Percentiles rank a stretch among this genome's conserved stretches.
Evolutionary conservation across 2,888 invertebrate species (phyloP).

Genomic region (Heliconius ismenius): DNA sequence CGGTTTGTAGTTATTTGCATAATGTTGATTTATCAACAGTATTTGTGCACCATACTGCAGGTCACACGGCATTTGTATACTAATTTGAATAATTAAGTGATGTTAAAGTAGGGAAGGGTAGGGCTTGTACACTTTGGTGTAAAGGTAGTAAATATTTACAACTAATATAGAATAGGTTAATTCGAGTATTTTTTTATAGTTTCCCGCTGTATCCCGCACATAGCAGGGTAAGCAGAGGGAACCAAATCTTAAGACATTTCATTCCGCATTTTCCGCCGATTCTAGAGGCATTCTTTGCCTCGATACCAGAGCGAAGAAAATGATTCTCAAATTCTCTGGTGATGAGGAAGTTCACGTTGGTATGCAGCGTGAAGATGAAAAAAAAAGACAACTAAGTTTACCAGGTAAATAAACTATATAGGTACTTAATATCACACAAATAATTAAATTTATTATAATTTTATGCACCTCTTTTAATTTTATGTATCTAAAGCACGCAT

Average conservation of each 20-base stretch:
- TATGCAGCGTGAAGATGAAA: no score
- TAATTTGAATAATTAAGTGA: slow-evolving; percentile 23
- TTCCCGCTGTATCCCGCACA: no score
- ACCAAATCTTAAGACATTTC: no score
- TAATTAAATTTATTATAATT: slow-evolving; percentile 13
- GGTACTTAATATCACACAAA: neutral
- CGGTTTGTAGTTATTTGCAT: slow-evolving; percentile 24
- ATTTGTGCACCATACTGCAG: slow-evolving; percentile 2
- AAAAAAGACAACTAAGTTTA: neutral
- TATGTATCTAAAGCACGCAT: slow-evolving; percentile 20
- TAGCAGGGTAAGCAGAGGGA: no score
- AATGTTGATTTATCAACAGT: slow-evolving; percentile 19
- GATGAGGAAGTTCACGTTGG: no score
- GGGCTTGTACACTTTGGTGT: neutral
- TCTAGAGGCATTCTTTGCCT: no score
- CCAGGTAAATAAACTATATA: neutral
- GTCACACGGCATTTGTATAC: slow-evolving; percentile 17
- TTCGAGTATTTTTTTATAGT: no score
- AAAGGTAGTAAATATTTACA: neutral
- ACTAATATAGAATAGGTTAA: neutral
- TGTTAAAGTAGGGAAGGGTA: neutral
- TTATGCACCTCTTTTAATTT: slow-evolving; percentile 17
- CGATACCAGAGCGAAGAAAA: no score
- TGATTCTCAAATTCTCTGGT: no score
- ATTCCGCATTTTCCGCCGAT: no score